Evolutionary conservation across 2,113 vertebrate species (phyloP).

Genomic region (Leiothrix lutea): DNA sequence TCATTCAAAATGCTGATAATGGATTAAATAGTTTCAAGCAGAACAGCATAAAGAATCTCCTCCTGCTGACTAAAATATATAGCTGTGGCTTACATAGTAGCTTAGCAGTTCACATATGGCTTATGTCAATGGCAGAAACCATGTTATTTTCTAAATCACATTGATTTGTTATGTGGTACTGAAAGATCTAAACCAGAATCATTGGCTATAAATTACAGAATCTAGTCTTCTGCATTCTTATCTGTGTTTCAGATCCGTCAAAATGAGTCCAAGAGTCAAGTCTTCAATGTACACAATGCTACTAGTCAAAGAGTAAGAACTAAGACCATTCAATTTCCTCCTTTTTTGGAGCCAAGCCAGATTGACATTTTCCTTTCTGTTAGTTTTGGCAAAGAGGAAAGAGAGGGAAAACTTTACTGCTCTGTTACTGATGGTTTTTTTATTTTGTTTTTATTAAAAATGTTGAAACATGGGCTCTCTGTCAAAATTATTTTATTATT

Average conservation of each 20-base stretch:
- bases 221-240: constrained; percentile 77
- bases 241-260: constrained; percentile 75
- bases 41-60: constrained; percentile 60
- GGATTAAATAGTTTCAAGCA: constrained; percentile 59
- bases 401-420: constrained; percentile 79
- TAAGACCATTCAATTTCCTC: constrained; percentile 79
- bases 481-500: constrained; percentile 86
- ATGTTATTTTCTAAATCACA: constrained; percentile 76
- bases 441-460: constrained; percentile 89
- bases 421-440: constrained; percentile 81
- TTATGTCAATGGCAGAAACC: constrained; percentile 80
- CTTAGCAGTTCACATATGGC: constrained; percentile 80
- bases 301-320: constrained; percentile 81
- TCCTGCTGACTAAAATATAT: constrained; percentile 75
- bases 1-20: constrained; percentile 68
- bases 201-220: constrained; percentile 77
- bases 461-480: constrained; percentile 80
- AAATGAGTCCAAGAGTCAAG: constrained; percentile 74
- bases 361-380: constrained; percentile 82
- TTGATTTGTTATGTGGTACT: constrained; percentile 83
- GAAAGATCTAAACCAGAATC: constrained; percentile 81
- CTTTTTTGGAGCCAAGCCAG: constrained; percentile 76
- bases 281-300: constrained; percentile 79
- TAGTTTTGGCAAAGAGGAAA: constrained; percentile 82
- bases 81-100: constrained; percentile 74